A percentile compares a stretch with the other conserved stretches of the same genome.
Evolutionary conservation across 1,140 invertebrate genomes (phyloP).

Genomic region (Aphaenogaster ashmeadi): DNA sequence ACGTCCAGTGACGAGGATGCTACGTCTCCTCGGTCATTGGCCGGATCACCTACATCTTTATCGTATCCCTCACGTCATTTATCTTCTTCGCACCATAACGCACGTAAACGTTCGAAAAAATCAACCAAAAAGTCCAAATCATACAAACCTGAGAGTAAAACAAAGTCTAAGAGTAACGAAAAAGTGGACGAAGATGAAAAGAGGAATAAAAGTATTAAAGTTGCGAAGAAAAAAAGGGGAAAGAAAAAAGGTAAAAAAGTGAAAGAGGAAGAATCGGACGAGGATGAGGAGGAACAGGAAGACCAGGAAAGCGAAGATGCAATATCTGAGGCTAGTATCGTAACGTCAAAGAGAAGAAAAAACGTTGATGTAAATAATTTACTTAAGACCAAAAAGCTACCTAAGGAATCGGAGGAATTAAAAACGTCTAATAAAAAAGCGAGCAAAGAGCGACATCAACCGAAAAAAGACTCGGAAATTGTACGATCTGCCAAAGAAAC

Average conservation of each 20-base stretch:
- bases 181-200: conserved; percentile 84
- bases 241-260: conserved; percentile 81
- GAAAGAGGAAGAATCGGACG: conserved; percentile 82
- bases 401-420: conserved; percentile 77
- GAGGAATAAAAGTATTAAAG: conserved; percentile 72
- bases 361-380: conserved; percentile 81
- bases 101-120: conserved; percentile 82
- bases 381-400: conserved; percentile 86
- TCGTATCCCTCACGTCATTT: conserved; percentile 78
- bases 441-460: conserved; percentile 80
- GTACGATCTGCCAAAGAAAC: conserved; percentile 69
- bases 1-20: conserved; percentile 91
- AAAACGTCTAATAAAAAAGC: conserved; percentile 73
- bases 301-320: conserved; percentile 79
- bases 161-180: conserved; percentile 79
- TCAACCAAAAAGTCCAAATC: conserved; percentile 84
- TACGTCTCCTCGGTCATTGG: conserved; percentile 68
- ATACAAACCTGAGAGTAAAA: conserved; percentile 80
- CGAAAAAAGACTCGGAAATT: conserved; percentile 74
- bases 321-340: conserved; percentile 83
- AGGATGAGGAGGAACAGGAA: conserved; percentile 84
- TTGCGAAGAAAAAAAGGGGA: conserved; percentile 79
- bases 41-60: conserved; percentile 67
- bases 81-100: conserved; percentile 79
- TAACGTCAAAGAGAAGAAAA: conserved; percentile 83